Percentiles rank a stretch among this genome's conserved stretches.
Conservation (phyloP, 2,113 vertebrate species). For the Osmerus mordax region DNA sequence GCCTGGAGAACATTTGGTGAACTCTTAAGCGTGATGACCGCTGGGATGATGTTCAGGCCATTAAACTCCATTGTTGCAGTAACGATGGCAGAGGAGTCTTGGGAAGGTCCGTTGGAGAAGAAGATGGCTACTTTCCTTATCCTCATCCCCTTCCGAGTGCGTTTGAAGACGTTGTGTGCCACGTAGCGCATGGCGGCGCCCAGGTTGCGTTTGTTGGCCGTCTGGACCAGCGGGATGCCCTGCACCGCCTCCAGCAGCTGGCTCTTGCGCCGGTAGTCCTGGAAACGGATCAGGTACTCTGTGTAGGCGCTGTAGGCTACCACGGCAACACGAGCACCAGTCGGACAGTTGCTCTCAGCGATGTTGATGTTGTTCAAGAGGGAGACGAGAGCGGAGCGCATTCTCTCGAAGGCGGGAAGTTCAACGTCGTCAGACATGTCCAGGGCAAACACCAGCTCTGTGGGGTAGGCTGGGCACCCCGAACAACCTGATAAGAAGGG, state of each 20-base stretch:
- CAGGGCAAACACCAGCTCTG: conserved; percentile 82
- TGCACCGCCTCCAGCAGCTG: conserved; percentile 69
- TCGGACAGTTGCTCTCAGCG: conserved; percentile 82
- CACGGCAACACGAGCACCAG: conserved; percentile 75
- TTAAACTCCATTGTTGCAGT: conserved; percentile 79
- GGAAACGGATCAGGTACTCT: conserved; percentile 80
- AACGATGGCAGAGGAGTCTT: conserved; percentile 56
- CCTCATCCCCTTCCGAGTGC: conserved; percentile 66
- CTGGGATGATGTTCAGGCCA: conserved; percentile 68
- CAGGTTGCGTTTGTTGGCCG: conserved; percentile 67
- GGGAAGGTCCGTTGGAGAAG: conserved; percentile 65
- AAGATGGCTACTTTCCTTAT: conserved; percentile 83
- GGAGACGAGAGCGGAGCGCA: conserved; percentile 68
- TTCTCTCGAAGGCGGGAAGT: conserved; percentile 72
- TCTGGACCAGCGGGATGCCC: conserved; percentile 69
- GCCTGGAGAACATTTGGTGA: conserved; percentile 58
- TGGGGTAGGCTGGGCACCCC: conserved; percentile 77
- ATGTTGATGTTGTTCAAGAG: conserved; percentile 74
- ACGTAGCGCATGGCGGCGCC: conserved; percentile 81
- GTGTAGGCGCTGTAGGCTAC: conserved; percentile 71
- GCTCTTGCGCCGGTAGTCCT: conserved; percentile 66
- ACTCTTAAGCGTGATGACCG: conserved; percentile 73
- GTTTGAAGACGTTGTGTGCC: conserved; percentile 82
- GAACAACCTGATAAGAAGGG: conserved; percentile 48
- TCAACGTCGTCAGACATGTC: conserved; percentile 80